Evolutionary conservation across 2,888 invertebrate species (phyloP), one percentile per base, ranked within the genome.

Genomic region (Dusona sp.): DNA sequence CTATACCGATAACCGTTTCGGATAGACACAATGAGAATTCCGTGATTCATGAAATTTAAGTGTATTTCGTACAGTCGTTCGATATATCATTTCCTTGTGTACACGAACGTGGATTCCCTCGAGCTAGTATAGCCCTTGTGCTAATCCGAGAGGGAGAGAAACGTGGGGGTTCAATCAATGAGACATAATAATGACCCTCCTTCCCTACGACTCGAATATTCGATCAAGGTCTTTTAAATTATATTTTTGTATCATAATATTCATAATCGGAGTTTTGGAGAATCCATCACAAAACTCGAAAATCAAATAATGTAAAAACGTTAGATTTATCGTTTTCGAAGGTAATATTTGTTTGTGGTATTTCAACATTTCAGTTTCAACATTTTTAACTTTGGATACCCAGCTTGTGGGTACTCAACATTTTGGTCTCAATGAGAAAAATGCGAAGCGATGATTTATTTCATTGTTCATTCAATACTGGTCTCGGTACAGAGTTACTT

Each of bases 11-110:
- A 29, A 61, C 29, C 29, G 61, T 61, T 61, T 61, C 29, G 29
- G 29, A 61, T 16, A 29, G 61, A 61, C 29, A 61, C 65, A 67
- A 67, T 67, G 38, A n/a, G 65, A 67, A 8, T 67, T 67, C 33
- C 36, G 38, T 67, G 65, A 61, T 67, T 38, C 65, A 67, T 67
- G 61, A 61, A 61, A 61, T 61, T 61, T 61, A 61, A 61, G 61
- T 29, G 61, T 61, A 61, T 61, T 61, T 61, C 61, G 29, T 61
- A 61, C 29, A 61, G 29, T 61, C 29, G 61, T 61, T 61, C 61
- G 61, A 61, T 61, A 61, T 61, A 61, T 61, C 61, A 61, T 61
- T 61, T 61, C 61, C 61, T 13, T 29, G 61, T 61, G 61, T 61
- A 61, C 61, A 61, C 61, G 29, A 61, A 61, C 61, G 29, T 61